Conservation (phyloP, 2,797 vertebrate genomes). For the Platalea minor region DNA sequence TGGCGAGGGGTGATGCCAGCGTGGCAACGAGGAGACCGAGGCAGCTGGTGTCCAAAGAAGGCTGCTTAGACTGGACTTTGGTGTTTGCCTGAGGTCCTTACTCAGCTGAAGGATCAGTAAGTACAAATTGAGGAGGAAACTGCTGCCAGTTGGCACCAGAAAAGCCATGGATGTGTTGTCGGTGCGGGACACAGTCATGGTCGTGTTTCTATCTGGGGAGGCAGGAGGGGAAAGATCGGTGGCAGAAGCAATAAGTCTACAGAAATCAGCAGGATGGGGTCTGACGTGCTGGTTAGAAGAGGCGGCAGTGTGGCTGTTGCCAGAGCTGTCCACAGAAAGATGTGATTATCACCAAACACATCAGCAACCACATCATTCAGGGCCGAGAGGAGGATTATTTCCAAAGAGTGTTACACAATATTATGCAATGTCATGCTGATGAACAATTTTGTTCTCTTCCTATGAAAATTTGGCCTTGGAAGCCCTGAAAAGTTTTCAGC, state of each 20-base stretch:
- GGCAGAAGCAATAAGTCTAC: not conserved
- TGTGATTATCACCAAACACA: slow-evolving; percentile 15
- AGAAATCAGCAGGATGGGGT: not conserved
- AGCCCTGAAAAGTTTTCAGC: not conserved
- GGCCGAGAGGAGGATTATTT: slow-evolving; percentile 32
- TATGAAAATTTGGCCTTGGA: not conserved
- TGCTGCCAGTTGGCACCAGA: not conserved
- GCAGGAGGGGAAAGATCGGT: not conserved
- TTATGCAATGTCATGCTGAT: not conserved
- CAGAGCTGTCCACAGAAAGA: slow-evolving; percentile 42
- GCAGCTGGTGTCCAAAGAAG: not conserved
- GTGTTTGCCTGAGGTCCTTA: not conserved
- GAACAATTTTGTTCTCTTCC: not conserved
- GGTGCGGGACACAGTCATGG: not conserved
- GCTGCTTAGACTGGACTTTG: not conserved
- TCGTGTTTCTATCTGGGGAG: not conserved
- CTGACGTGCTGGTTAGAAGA: not conserved
- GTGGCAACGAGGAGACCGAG: rapidly evolving
- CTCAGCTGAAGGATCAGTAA: not conserved
- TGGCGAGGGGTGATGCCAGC: not conserved
- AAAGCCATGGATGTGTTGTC: not conserved
- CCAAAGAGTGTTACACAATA: slow-evolving; percentile 52
- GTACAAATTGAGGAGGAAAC: not conserved
- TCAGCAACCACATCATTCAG: slow-evolving; percentile 56
- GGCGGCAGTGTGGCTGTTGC: not conserved